phyloP scores from a whole-genome alignment of 2,797 vertebrate species.

The Pterois miles region DNA sequence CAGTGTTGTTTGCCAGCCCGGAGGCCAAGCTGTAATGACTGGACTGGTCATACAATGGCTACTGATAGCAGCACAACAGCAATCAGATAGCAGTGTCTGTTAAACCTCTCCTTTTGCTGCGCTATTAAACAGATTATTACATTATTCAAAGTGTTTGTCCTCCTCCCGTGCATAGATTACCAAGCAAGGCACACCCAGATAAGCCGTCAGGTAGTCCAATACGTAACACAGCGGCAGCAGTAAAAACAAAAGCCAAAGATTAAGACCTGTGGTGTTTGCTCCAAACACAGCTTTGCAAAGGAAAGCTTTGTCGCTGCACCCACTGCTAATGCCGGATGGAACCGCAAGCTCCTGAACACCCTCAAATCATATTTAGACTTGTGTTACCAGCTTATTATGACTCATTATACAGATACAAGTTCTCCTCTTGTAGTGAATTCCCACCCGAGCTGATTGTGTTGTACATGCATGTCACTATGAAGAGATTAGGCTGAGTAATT shows the following conservation, averaged over 20 bases:
- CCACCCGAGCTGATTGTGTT: slow-evolving; percentile 79
- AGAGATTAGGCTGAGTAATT: slow-evolving; percentile 83
- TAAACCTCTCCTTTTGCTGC: slow-evolving; percentile 88
- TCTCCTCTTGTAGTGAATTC: slow-evolving; percentile 82
- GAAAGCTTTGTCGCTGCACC: slow-evolving; percentile 89
- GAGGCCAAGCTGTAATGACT: slow-evolving; percentile 82
- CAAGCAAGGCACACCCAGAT: slow-evolving; percentile 89
- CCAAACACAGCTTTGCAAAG: slow-evolving; percentile 80
- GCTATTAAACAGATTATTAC: slow-evolving; percentile 88
- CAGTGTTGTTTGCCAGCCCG: slow-evolving; percentile 79
- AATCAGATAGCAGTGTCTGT: slow-evolving; percentile 85
- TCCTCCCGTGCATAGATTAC: slow-evolving; percentile 88
- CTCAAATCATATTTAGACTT: slow-evolving; percentile 91
- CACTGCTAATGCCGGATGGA: slow-evolving; percentile 81
- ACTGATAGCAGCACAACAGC: slow-evolving; percentile 85
- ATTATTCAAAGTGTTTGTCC: slow-evolving; percentile 88
- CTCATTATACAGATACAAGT: slow-evolving; percentile 88
- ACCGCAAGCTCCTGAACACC: slow-evolving; percentile 86
- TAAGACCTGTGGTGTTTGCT: slow-evolving; percentile 81
- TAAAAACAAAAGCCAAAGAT: slow-evolving; percentile 79
- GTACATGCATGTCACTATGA: slow-evolving; percentile 77
- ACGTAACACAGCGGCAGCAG: slow-evolving; percentile 48
- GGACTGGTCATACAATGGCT: slow-evolving; percentile 81
- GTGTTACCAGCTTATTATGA: slow-evolving; percentile 85
- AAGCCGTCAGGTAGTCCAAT: slow-evolving; percentile 85